Base-by-base conservation (phyloP, 2,888 invertebrate species). In the Clistopyga incitator region DNA sequence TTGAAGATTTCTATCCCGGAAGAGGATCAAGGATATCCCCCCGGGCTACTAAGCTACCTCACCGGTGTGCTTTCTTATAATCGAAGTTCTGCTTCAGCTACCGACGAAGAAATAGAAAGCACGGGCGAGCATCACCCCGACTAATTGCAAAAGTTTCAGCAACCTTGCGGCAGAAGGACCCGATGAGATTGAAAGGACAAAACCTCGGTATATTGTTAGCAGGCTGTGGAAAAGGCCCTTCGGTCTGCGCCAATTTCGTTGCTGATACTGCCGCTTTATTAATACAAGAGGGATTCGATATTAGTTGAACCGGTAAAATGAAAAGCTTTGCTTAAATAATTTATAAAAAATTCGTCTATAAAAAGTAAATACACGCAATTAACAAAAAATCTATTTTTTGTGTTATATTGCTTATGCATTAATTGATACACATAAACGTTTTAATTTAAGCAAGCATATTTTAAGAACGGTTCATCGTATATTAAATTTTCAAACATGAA, bases 71-170 rank as follows among this genome's bases (percentile, higher is more conserved):
- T 84, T 85, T 78, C 78, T 84, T 86, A 78, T 84, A 78, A 84
- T 81, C 78, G 80, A 82, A 84, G 79, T 85, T 84, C 56, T 47
- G 65, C 74, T 64, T 67, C 34, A 42, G 52, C 71, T 61, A 81
- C 70, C 78, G 54, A 68, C 72, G 78, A 72, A 78, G 82, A 70
- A 80, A 80, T 54, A 68, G 64, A 50, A 56, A 20, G 54, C 29
- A 56, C 65, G 56, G 47, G 76, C 68, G 34, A 75, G 52, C 68
- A 59, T 77, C 47, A 34, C 1, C 50, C 65, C 38, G 65, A 83
- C 81, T 86, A 86, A 86, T 85, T 86, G 78, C 82, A 81, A 86
- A 86, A 86, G 65, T 86, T 86, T 85, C 75, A 68, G 78, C 71
- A 78, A 85, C 77, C 77, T 56, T 67, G 65, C 50, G 78, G 70